A percentile compares a stretch with the other conserved stretches of the same genome.
Evolutionary conservation across 2,113 vertebrate species (phyloP).

Genomic region (Mustela nigripes): DNA sequence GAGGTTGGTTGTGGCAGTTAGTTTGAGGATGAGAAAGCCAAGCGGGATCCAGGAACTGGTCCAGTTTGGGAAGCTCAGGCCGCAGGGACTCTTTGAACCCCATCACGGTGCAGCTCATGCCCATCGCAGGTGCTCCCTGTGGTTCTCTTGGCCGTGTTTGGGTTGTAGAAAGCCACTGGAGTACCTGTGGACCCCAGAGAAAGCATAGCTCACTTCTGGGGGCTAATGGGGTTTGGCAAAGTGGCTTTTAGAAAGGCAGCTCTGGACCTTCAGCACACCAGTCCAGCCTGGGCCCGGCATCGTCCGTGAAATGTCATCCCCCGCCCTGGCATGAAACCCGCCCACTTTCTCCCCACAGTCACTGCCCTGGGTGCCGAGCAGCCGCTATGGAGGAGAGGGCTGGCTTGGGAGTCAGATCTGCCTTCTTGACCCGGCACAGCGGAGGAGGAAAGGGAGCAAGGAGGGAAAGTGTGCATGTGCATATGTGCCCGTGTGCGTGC

Average conservation of each 20-base stretch:
- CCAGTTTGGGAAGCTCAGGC: accelerated
- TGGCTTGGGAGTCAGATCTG: neutral
- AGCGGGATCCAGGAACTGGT: neutral
- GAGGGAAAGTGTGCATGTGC: neutral
- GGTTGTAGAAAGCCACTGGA: neutral
- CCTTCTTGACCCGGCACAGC: neutral
- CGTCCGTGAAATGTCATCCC: accelerated
- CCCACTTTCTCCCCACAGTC: neutral
- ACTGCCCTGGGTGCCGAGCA: neutral
- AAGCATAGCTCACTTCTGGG: too few relatives aligned
- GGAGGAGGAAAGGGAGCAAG: neutral
- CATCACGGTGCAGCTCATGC: neutral
- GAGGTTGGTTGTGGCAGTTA: neutral
- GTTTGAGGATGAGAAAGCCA: neutral
- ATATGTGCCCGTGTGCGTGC: too few relatives aligned
- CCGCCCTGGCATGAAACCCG: neutral
- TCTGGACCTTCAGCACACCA: neutral
- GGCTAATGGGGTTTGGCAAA: neutral
- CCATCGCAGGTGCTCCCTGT: accelerated
- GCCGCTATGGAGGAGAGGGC: neutral
- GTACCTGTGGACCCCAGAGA: neutral
- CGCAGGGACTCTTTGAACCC: neutral
- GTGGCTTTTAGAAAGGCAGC: neutral
- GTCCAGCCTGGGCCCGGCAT: accelerated
- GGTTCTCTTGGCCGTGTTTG: neutral